phyloP scores from a whole-genome alignment of 2,888 invertebrate species.

The Agriopis leucophaearia region DNA sequence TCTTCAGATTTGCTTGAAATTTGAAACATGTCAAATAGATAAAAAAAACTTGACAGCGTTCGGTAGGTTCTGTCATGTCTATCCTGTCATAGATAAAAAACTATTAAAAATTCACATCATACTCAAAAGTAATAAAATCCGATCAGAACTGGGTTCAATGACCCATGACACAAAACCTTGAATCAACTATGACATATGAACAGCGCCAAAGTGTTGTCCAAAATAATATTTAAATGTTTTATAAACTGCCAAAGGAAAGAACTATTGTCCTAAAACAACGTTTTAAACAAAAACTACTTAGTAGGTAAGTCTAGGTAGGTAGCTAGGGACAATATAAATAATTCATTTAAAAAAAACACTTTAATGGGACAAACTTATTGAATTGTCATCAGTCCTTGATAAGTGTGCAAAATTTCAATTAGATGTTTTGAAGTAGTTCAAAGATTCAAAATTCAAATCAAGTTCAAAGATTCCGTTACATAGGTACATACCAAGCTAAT shows the following conservation, averaged over 20 bases:
- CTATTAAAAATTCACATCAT: not conserved
- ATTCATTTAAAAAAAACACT: no score
- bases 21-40: not conserved
- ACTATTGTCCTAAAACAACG: no score
- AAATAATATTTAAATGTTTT: not conserved
- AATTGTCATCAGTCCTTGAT: no score
- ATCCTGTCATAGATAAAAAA: not conserved
- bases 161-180: slow-evolving; percentile 6
- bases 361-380: not conserved
- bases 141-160: not conserved
- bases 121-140: not conserved
- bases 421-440: no score
- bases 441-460: no score
- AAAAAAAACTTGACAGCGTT: not conserved
- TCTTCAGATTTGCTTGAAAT: not conserved
- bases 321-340: no score
- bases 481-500: no score
- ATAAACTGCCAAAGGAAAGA: no score
- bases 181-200: not conserved
- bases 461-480: no score
- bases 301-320: no score
- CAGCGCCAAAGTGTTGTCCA: not conserved
- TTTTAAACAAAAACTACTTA: no score
- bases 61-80: not conserved
- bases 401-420: no score